phyloP scores from a whole-genome alignment of 2,888 invertebrate genomes.

The Acanthosepion pharaonis region DNA sequence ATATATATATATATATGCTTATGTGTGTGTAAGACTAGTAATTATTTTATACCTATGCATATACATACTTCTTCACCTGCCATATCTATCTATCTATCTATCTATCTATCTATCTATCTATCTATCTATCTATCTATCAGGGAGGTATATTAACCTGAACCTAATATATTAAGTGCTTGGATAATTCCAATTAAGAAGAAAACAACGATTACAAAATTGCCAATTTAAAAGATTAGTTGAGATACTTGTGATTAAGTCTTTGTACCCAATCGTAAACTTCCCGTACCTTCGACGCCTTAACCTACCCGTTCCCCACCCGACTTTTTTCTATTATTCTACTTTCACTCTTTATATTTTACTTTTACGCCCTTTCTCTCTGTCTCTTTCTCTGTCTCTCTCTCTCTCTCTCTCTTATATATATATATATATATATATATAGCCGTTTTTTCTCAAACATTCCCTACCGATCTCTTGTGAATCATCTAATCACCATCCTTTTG shows the following conservation, averaged over 20 bases:
- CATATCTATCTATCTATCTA: too few species aligned
- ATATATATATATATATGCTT: too few species aligned
- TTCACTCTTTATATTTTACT: background rate
- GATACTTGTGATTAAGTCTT: background rate
- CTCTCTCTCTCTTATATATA: background rate
- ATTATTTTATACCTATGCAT: too few species aligned
- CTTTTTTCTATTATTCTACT: background rate
- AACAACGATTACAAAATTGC: constrained; percentile 6
- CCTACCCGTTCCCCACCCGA: background rate
- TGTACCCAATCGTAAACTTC: background rate
- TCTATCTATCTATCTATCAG: too few species aligned
- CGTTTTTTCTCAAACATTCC: too few species aligned
- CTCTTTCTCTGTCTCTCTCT: too few species aligned
- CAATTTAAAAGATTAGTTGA: constrained; percentile 10
- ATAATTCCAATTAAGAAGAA: background rate
- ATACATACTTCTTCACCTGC: too few species aligned
- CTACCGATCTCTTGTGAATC: too few species aligned
- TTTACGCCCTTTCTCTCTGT: background rate
- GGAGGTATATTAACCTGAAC: background rate
- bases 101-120: too few species aligned
- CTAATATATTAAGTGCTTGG: constrained; percentile 16
- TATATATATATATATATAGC: too few species aligned
- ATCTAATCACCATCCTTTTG: background rate
- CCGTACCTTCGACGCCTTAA: background rate
- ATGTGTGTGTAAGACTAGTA: too few species aligned